Conservation (phyloP, 2,113 vertebrate species). For the Saiga tatarica region DNA sequence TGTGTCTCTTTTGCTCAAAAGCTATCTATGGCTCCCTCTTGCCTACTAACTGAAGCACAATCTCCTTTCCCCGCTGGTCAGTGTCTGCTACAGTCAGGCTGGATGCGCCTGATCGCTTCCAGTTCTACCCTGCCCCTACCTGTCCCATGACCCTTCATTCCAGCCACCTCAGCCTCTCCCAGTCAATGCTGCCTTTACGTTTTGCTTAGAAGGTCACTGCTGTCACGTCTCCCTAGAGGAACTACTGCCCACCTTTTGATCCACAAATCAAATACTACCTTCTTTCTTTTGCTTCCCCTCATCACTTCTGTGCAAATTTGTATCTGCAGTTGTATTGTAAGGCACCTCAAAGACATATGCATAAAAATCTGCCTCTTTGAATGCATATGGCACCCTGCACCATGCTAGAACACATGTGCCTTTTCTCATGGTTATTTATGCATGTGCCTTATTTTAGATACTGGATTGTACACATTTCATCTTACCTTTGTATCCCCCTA, state of each 20-base stretch:
- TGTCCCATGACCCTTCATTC: not conserved
- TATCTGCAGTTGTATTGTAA: not conserved
- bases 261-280: not conserved
- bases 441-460: not conserved
- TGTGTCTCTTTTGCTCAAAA: not conserved
- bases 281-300: not conserved
- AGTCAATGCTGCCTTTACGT: not conserved
- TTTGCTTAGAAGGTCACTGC: not conserved
- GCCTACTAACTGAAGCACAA: not conserved
- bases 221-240: not conserved
- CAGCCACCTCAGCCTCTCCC: not conserved
- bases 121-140: not conserved
- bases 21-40: not conserved
- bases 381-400: not conserved
- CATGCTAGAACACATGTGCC: not conserved
- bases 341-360: not conserved
- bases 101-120: not conserved
- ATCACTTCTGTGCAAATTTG: not conserved
- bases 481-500: not conserved
- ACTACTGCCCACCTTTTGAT: not conserved
- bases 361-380: slow-evolving; percentile 1
- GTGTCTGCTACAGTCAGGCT: not conserved
- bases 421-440: not conserved
- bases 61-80: not conserved
- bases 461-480: not conserved